These are phyloP conservation scores for Crematogaster levior DNA, from an alignment of 2,888 invertebrate species.

Conservation along the genomic window DNA sequence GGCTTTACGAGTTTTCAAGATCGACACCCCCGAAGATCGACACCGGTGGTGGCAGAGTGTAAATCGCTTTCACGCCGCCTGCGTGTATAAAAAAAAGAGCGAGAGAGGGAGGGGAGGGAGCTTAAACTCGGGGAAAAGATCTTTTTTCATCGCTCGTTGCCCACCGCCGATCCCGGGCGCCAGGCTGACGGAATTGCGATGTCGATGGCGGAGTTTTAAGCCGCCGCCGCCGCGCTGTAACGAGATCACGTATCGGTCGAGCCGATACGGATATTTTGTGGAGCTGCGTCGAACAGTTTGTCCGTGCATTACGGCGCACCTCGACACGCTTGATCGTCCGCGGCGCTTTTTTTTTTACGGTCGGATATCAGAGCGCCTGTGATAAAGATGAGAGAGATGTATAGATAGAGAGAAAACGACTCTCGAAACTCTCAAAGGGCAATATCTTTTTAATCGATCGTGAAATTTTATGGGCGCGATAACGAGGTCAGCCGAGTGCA, in stretches of 20 bases:
- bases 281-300: slow-evolving; percentile 34
- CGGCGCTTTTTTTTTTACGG: slow-evolving; percentile 61
- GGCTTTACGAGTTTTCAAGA: slow-evolving; percentile 84
- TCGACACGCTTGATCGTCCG: slow-evolving; percentile 23
- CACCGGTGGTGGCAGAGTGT: slow-evolving; percentile 40
- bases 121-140: slow-evolving; percentile 40
- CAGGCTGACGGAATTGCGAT: slow-evolving; percentile 51
- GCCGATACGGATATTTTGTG: slow-evolving; percentile 41
- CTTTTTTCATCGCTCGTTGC: slow-evolving; percentile 45
- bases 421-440: slow-evolving; percentile 50
- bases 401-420: slow-evolving; percentile 3
- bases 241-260: slow-evolving; percentile 47
- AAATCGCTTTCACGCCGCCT: slow-evolving; percentile 54
- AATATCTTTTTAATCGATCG: slow-evolving; percentile 49
- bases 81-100: slow-evolving; percentile 35
- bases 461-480: slow-evolving; percentile 60
- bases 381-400: slow-evolving; percentile 56
- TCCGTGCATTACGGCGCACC: slow-evolving; percentile 31
- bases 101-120: neutral
- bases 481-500: slow-evolving; percentile 54
- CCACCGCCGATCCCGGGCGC: slow-evolving; percentile 9
- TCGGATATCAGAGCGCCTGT: slow-evolving; percentile 57
- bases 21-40: slow-evolving; percentile 68
- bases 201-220: slow-evolving; percentile 44
- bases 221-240: slow-evolving; percentile 48